A percentile compares a stretch with the other conserved stretches of the same genome.
Conservation (phyloP, 1,140 invertebrate species). For the Stegodyphus dumicola region DNA sequence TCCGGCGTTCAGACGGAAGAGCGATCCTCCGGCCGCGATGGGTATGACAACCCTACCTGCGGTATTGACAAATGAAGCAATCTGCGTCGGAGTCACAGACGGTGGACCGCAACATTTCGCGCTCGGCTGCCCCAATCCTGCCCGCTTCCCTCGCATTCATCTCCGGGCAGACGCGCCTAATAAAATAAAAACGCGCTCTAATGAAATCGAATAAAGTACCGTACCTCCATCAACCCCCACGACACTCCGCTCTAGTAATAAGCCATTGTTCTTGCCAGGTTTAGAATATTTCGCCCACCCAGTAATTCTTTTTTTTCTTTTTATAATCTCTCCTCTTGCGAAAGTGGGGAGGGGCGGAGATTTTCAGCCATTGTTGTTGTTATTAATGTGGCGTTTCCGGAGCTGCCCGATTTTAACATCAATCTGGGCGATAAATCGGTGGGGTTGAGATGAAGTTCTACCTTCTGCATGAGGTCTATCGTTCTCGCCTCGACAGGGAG, state of each 20-base stretch:
- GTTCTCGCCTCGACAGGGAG: too few species aligned
- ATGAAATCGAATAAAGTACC: conserved; percentile 58
- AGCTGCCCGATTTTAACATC: conserved; percentile 56
- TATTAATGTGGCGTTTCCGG: conserved; percentile 58
- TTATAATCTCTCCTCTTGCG: conserved; percentile 12
- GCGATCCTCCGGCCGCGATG: not conserved
- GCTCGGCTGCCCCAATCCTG: conserved; percentile 51
- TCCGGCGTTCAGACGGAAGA: not conserved
- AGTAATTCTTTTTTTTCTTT: not conserved
- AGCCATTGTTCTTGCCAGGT: conserved; percentile 26
- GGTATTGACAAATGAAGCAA: conserved; percentile 61
- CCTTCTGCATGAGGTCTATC: too few species aligned
- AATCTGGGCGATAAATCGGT: conserved; percentile 59
- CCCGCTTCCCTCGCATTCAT: not conserved
- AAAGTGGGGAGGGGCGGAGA: not conserved
- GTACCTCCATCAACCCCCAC: too few species aligned
- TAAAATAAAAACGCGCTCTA: conserved; percentile 50
- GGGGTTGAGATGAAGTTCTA: not conserved
- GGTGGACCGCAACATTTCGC: conserved; percentile 59
- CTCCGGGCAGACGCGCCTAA: not conserved
- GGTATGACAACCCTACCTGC: not conserved
- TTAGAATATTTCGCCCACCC: conserved; percentile 8
- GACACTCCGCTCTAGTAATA: not conserved
- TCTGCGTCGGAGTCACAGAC: conserved; percentile 59
- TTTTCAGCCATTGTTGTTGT: conserved; percentile 32